phyloP scores from a whole-genome alignment of 2,113 vertebrate genomes.

The Callopanchax toddi region DNA sequence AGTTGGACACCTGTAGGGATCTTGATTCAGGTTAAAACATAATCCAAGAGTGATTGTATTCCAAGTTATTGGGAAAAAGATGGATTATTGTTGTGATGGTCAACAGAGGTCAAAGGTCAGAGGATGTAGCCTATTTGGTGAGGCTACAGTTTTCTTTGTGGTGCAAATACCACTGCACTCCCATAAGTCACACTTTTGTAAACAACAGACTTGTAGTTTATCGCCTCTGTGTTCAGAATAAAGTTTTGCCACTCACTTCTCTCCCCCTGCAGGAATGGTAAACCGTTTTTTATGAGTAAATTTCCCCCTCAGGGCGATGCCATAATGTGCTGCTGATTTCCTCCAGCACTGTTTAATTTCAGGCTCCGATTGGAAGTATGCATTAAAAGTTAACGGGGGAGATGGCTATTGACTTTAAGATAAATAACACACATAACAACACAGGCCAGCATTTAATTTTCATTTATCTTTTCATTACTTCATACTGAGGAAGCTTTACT shows the following conservation, averaged over 20 bases:
- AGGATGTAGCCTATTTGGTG: too few species aligned
- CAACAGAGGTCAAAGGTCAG: too few species aligned
- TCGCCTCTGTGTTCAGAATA: constrained; percentile 58
- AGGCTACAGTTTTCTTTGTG: too few species aligned
- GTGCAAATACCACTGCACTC: constrained; percentile 42
- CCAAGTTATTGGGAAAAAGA: too few species aligned
- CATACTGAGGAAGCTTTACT: constrained; percentile 31
- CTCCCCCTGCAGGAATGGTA: constrained; percentile 33
- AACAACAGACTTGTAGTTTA: constrained; percentile 66
- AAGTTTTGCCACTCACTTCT: constrained; percentile 56
- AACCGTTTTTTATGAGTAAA: constrained; percentile 72
- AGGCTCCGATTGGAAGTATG: constrained; percentile 76
- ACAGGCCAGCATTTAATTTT: constrained; percentile 76
- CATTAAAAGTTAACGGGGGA: constrained; percentile 81
- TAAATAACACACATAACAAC: constrained; percentile 80
- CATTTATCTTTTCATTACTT: constrained; percentile 76
- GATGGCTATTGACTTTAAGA: constrained; percentile 80
- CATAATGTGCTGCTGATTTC: constrained; percentile 74
- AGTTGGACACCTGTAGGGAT: too few species aligned
- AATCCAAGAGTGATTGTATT: too few species aligned
- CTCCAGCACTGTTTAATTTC: constrained; percentile 80
- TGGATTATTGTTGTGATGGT: too few species aligned
- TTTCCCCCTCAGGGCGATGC: constrained; percentile 63
- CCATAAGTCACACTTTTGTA: constrained; percentile 37
- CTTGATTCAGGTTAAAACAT: too few species aligned